A percentile compares a stretch with the other conserved stretches of the same genome.
Conservation (phyloP, 2,888 invertebrate genomes). For the Pemphredon lugubris region DNA sequence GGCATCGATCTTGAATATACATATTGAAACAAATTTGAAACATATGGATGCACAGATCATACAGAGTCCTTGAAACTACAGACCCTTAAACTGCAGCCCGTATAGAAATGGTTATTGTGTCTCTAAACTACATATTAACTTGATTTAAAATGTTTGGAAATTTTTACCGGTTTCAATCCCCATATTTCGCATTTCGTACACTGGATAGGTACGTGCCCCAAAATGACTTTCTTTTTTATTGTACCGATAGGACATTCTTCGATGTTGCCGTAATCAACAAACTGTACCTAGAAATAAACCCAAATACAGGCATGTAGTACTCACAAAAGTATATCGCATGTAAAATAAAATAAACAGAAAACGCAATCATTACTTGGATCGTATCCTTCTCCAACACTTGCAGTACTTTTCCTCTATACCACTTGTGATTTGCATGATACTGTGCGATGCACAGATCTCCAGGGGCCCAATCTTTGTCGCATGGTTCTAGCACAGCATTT, state of each 20-base stretch:
- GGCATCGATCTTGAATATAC: too few species aligned
- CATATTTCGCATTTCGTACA: constrained; percentile 84
- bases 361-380: constrained; percentile 79
- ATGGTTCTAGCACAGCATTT: constrained; percentile 80
- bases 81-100: too few species aligned
- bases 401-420: constrained; percentile 87
- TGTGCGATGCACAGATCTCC: constrained; percentile 88
- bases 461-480: constrained; percentile 83
- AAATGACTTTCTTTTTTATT: constrained; percentile 85
- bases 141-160: too few species aligned
- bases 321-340: neutral
- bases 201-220: constrained; percentile 86
- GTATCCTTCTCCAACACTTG: constrained; percentile 80
- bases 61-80: too few species aligned
- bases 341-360: neutral
- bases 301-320: too few species aligned
- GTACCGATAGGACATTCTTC: constrained; percentile 84
- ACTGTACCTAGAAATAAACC: constrained; percentile 84
- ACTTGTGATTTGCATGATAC: constrained; percentile 85
- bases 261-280: constrained; percentile 92
- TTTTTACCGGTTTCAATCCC: constrained; percentile 82
- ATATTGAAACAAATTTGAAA: too few species aligned
- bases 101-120: too few species aligned
- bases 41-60: too few species aligned
- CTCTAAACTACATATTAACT: too few species aligned